Percentiles rank a stretch among this genome's conserved stretches.
Evolutionary conservation across 2,888 invertebrate species (phyloP).

Genomic region (Tetropium fuscum): DNA sequence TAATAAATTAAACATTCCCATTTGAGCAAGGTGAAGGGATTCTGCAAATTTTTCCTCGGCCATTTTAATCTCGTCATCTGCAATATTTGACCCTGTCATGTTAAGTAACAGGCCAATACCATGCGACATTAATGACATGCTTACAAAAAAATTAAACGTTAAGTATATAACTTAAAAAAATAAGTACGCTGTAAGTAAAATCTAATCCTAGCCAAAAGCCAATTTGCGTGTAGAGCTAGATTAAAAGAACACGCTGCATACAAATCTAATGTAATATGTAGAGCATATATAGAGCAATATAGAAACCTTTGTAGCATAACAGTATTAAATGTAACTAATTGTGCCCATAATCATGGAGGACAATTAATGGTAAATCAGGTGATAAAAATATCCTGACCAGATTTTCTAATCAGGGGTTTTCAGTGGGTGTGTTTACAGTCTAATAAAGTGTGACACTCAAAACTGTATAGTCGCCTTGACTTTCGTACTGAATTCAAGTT

Average conservation of each 20-base stretch:
- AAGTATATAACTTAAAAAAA: not conserved
- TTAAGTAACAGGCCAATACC: conserved; percentile 54
- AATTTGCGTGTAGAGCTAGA: not conserved
- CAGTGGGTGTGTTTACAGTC: not conserved
- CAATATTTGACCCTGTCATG: conserved; percentile 83
- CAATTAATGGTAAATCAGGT: no score
- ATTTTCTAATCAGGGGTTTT: no score
- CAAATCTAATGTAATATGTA: no score
- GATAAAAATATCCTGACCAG: no score
- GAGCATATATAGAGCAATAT: no score
- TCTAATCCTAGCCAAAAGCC: not conserved
- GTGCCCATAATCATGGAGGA: no score
- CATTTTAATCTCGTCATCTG: conserved; percentile 97
- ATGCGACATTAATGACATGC: conserved; percentile 54
- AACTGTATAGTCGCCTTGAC: not conserved
- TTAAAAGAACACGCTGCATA: no score
- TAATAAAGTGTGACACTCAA: not conserved
- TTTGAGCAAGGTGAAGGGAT: conserved; percentile 95
- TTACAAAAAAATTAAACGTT: conserved; percentile 22
- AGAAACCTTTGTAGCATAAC: no score
- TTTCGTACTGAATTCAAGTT: not conserved
- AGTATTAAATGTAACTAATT: no score
- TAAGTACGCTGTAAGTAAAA: not conserved
- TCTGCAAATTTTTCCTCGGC: conserved; percentile 99
- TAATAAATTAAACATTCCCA: conserved; percentile 98